Evolutionary conservation across 1,140 invertebrate species (phyloP), one percentile per base, ranked within the genome.

Genomic region (Armadillidium nasatum): DNA sequence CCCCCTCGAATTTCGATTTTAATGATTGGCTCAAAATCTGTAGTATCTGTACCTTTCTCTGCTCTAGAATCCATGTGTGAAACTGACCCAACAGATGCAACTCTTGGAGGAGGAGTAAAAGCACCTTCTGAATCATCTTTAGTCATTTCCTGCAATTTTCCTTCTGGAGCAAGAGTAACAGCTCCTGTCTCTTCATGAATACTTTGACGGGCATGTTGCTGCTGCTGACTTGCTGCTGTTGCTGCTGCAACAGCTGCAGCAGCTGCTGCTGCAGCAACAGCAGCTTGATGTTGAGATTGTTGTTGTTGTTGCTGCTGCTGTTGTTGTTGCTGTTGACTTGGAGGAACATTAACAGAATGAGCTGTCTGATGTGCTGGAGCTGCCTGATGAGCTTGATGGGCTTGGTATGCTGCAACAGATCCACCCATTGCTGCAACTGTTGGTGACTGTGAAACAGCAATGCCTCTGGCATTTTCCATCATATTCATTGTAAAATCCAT

Each of bases 401-500:
- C 75, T 69, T 79, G 78, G 75, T 79, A 79, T 45, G 78, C 60
- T 68, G 50, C 50, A 60, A 79, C 78, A 77, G 71, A 77, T 45
- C 75, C 77, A 66, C 77, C 80, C 80, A 78, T 79, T 77, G 75
- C 80, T 75, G 78, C 78, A 50, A 79, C 78, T 44, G 77, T 75
- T 67, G 77, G 75, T 44, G 74, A 74, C 71, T 78, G 77, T 9
- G 75, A 71, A 22, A 77, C 73, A 67, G 76, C 68, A 69, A 78
- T 77, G 50, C 75, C 77, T 73, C 80, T 74, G 66, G 76, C 80
- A 79, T 73, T 81, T 67, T 81, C 80, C 74, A 81, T 81, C 80
- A 81, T 81, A 73, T 81, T 81, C 78, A 81, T 77, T 73, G 80
- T 77, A 75, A 81, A 81, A 76, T 81, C 80, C 80, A 81, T 81